Evolutionary conservation across 1,140 invertebrate species (phyloP).

Genomic region (Phthorimaea operculella): DNA sequence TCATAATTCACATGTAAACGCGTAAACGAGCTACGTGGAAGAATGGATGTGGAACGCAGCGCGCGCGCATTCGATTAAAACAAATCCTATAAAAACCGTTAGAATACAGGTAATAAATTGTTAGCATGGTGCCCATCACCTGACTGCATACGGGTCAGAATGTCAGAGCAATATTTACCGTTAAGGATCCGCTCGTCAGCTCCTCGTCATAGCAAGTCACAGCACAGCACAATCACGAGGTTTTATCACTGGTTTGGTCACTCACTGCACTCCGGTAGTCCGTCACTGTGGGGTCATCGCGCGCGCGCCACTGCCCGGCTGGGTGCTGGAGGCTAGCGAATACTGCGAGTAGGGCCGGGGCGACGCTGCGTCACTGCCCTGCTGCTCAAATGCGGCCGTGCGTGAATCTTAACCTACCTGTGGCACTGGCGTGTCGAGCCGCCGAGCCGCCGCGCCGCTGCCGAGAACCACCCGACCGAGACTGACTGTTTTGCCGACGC

Average conservation of each 20-base stretch:
- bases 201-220: conserved; percentile 2
- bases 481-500: conserved; percentile 47
- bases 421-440: conserved; percentile 60
- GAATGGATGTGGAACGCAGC: conserved; percentile 26
- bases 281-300: conserved; percentile 1
- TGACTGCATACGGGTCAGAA: conserved; percentile 44
- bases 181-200: conserved; percentile 43
- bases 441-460: conserved; percentile 28
- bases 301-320: conserved; percentile 39
- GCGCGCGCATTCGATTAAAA: conserved; percentile 16
- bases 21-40: conserved; percentile 57
- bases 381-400: conserved; percentile 49
- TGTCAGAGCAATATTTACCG: conserved; percentile 56
- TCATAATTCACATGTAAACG: conserved; percentile 19
- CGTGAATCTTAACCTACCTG: conserved; percentile 65
- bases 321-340: conserved; percentile 36
- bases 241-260: conserved; percentile 35
- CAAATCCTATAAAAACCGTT: conserved; percentile 13
- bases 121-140: conserved; percentile 34
- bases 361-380: conserved; percentile 51
- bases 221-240: conserved; percentile 28
- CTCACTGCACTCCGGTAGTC: conserved; percentile 5
- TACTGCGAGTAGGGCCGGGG: conserved; percentile 31
- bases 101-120: conserved; percentile 10
- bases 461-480: too few species aligned